These are phyloP conservation scores for Xiphorhynchus elegans DNA, from an alignment of 2,113 vertebrate species.

Conservation along the genomic window DNA sequence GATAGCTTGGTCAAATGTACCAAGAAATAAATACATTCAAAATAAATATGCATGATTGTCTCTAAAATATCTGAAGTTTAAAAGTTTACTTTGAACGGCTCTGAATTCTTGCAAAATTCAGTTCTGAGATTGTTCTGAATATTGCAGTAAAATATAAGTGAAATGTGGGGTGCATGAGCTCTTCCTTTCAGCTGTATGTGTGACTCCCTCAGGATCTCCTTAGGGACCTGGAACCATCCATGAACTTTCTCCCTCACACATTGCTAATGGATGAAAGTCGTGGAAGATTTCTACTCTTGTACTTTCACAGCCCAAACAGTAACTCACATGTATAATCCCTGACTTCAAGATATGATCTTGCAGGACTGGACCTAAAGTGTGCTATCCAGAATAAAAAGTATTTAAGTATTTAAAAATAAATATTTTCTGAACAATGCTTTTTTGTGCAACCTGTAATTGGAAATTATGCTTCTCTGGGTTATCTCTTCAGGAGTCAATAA, in stretches of 20 bases:
- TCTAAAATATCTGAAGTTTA: neutral
- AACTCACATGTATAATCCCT: neutral
- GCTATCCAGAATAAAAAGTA: neutral
- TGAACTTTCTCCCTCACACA: neutral
- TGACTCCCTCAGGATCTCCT: neutral
- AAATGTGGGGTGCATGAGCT: neutral
- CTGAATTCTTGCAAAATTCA: neutral
- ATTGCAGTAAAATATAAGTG: neutral
- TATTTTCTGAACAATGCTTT: neutral
- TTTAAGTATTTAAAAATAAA: too few relatives aligned
- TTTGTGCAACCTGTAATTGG: neutral
- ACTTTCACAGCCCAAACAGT: neutral
- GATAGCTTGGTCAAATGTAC: neutral
- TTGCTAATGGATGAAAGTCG: neutral
- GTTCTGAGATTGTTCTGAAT: neutral
- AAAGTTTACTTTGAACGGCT: neutral
- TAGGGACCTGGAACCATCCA: neutral
- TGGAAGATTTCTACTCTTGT: neutral
- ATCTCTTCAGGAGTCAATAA: neutral
- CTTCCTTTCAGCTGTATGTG: neutral
- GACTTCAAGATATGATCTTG: neutral
- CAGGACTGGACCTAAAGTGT: neutral
- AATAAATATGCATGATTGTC: fast-evolving
- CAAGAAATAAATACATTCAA: neutral
- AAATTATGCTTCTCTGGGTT: neutral